phyloP scores from a whole-genome alignment of 2,113 vertebrate genomes.

The Chaetops frenatus region DNA sequence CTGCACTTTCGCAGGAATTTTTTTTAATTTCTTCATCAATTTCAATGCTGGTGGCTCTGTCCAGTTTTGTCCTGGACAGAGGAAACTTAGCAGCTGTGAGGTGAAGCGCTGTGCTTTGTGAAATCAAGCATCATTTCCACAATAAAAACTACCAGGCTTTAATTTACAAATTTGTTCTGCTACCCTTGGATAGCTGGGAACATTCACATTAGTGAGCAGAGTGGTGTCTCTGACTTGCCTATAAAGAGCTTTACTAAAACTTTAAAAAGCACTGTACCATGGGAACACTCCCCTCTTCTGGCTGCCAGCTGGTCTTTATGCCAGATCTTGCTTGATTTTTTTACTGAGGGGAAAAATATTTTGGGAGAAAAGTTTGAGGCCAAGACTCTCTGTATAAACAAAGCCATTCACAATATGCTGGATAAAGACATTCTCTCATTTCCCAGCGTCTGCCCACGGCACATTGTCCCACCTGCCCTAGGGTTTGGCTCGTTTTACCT shows the following conservation, averaged over 20 bases:
- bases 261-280: neutral
- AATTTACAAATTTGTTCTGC: neutral
- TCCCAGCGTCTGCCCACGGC: neutral
- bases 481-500: neutral
- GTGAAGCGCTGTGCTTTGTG: constrained; percentile 4
- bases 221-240: neutral
- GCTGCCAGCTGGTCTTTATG: neutral
- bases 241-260: neutral
- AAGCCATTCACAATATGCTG: neutral
- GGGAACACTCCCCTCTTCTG: neutral
- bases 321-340: neutral
- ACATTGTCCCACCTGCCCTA: neutral
- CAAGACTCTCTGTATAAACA: neutral
- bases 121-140: neutral
- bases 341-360: neutral
- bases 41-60: constrained; percentile 69
- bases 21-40: constrained; percentile 64
- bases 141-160: neutral
- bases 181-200: neutral
- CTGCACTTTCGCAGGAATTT: constrained; percentile 68
- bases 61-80: constrained; percentile 70
- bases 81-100: constrained; percentile 69
- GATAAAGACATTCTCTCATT: neutral
- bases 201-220: neutral
- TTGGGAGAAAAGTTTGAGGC: neutral